Evolutionary conservation across 2,888 invertebrate genomes (phyloP), one percentile per base, ranked within the genome.

Genomic region (Campopleginae sp.): DNA sequence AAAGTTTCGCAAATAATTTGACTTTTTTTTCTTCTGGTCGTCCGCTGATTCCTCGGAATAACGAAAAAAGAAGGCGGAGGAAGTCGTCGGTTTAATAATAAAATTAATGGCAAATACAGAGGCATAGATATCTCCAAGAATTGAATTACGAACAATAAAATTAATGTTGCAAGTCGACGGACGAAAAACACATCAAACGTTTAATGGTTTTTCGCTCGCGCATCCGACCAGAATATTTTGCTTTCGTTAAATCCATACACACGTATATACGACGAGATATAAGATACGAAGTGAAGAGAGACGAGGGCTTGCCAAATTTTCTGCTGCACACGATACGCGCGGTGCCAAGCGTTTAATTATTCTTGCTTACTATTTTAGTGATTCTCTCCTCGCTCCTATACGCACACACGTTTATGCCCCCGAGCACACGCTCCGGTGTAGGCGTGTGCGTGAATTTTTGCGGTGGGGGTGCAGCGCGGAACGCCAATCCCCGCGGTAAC

Each of bases 301-400:
- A 82, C 79, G 71, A 70, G 81, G 46, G 65, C 76, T 80, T 85
- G 85, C 85, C 85, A 85, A 85, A 85, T 82, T 85, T 85, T 63
- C 70, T 80, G 82, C 61, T 81, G 85, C 86, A 78, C 86, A 82
- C 83, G 80, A 79, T 85, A 84, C 38, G 38, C 86, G 86, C 79
- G 65, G 80, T 87, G 88, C 88, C 88, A 88, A 83, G 82, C 85
- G 87, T 87, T 88, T 88, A 88, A 88, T 88, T 88, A 88, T 88
- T 87, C 88, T 86, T 88, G 88, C 88, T 88, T 88, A 88, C 88
- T 87, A 88, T 88, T 88, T 85, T 86, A 82, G 87, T 84, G 84
- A 84, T 83, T 81, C 84, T 83, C 83, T 80, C 66, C 44, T 70
- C 66, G 51, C 80, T 72, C 70, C 33, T 31, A 33, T 54, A 54